Evolutionary conservation across 2,797 vertebrate species (phyloP).

Genomic region (Rhincodon typus): DNA sequence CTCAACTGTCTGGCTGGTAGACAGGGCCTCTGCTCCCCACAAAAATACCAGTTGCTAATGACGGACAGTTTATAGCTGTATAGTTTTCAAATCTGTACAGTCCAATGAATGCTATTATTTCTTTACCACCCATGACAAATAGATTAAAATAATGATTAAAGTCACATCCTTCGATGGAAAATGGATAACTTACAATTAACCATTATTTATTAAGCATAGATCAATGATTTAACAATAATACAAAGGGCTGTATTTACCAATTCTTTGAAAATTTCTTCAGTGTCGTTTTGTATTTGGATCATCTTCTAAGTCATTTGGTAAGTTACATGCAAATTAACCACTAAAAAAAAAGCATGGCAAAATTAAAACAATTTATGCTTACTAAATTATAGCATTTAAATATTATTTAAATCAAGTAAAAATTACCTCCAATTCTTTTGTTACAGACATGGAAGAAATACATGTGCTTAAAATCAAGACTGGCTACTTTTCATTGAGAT

Average conservation of each 20-base stretch:
- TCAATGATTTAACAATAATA: background rate
- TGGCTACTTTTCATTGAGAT: background rate
- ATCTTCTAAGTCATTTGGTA: conserved; percentile 46
- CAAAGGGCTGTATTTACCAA: conserved; percentile 58
- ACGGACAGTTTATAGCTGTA: background rate
- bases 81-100: background rate
- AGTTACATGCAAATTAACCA: background rate
- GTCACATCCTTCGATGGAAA: background rate
- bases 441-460: background rate
- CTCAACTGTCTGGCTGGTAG: background rate
- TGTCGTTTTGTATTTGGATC: conserved; percentile 50
- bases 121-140: background rate
- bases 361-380: background rate
- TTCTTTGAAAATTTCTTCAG: conserved; percentile 69
- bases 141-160: background rate
- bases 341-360: conserved; percentile 8
- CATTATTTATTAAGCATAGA: background rate
- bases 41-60: background rate
- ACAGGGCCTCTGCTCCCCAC: too few relatives aligned
- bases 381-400: background rate
- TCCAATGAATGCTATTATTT: background rate
- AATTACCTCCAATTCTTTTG: background rate
- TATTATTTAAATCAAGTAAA: background rate
- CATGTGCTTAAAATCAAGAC: background rate
- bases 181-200: background rate